These are phyloP conservation scores for Paracyclopina nana DNA, from an alignment of 1,140 invertebrate species.

Conservation along the genomic window DNA sequence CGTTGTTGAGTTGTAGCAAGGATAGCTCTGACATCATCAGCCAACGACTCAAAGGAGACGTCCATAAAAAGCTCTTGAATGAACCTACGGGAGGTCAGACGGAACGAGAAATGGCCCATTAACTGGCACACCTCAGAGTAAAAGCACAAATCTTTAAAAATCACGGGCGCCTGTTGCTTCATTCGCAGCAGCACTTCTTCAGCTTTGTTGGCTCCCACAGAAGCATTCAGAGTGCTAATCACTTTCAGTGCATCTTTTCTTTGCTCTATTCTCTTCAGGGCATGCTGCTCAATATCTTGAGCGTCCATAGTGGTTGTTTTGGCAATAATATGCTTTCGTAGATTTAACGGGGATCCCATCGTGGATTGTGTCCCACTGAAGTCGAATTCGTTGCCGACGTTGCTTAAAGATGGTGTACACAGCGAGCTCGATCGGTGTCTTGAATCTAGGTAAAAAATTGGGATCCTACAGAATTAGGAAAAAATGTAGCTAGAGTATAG, in stretches of 20 bases:
- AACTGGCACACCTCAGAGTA: slow-evolving; percentile 75
- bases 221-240: slow-evolving; percentile 28
- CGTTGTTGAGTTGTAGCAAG: no score
- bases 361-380: no score
- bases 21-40: no score
- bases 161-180: slow-evolving; percentile 49
- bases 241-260: slow-evolving; percentile 31
- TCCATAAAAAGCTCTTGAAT: slow-evolving; percentile 86
- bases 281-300: slow-evolving; percentile 3
- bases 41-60: slow-evolving; percentile 50
- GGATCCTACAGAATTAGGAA: no score
- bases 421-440: no score
- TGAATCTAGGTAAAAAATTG: no score
- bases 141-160: slow-evolving; percentile 69
- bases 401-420: no score
- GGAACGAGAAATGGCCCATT: slow-evolving; percentile 53
- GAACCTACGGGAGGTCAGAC: slow-evolving; percentile 60
- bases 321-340: neutral
- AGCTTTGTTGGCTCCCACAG: slow-evolving; percentile 30
- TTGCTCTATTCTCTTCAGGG: slow-evolving; percentile 22
- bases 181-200: slow-evolving; percentile 41
- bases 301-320: no score
- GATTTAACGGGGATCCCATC: neutral
- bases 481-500: no score
- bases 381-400: no score